These are phyloP conservation scores for Acanthosepion lycidas DNA, from an alignment of 2,888 invertebrate species.

Conservation along the genomic window DNA sequence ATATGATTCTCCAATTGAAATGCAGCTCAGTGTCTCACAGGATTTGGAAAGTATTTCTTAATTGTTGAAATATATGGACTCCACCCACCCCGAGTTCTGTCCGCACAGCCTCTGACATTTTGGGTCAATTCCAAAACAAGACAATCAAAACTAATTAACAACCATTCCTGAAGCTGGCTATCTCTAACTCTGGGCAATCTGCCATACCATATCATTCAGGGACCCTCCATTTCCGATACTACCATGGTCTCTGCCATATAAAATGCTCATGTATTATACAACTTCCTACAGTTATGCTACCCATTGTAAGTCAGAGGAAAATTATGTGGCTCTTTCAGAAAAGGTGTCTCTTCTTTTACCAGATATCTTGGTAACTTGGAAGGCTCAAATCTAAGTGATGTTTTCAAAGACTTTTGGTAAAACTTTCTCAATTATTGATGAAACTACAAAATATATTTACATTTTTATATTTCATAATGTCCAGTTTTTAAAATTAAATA, in stretches of 20 bases:
- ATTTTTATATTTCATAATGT: no score
- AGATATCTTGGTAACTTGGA: background rate
- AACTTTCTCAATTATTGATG: background rate
- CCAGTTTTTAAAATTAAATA: no score
- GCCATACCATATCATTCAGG: background rate
- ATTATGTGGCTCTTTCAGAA: background rate
- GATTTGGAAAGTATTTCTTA: conserved; percentile 33
- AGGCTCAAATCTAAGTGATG: background rate
- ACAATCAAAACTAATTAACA: conserved; percentile 33
- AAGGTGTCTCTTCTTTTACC: background rate
- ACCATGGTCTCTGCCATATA: background rate
- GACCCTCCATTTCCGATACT: conserved; percentile 33
- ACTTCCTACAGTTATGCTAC: background rate
- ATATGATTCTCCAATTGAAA: conserved; percentile 16
- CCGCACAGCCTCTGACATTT: conserved; percentile 15
- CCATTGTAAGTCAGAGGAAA: background rate
- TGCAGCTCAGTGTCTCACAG: conserved; percentile 33
- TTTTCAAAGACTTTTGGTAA: background rate
- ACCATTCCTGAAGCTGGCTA: conserved; percentile 21
- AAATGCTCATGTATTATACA: conserved; percentile 1
- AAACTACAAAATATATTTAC: no score
- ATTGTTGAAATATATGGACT: conserved; percentile 33
- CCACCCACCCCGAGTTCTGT: background rate
- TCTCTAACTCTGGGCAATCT: conserved; percentile 18
- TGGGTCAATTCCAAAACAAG: conserved; percentile 33